Evolutionary conservation across 2,113 vertebrate species (phyloP), one percentile per base, ranked within the genome.

Genomic region (Chelonoidis abingdonii): DNA sequence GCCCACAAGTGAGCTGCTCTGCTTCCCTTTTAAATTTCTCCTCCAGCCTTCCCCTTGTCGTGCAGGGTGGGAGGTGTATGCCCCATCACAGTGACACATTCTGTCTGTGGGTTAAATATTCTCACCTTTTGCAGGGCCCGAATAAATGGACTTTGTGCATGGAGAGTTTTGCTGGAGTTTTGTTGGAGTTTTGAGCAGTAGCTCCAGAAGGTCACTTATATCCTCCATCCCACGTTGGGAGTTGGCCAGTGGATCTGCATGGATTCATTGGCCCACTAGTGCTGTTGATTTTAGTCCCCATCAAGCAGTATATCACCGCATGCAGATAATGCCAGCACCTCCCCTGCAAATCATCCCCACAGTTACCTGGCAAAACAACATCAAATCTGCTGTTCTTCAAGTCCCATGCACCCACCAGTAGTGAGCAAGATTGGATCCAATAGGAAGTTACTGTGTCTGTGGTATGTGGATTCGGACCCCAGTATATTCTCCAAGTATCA

Each of bases 331-430:
- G 10, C 47, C 89, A 56, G 13, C 72, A 76, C 14, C 21, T 44
- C 50, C 38, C 10, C 38, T 14, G 21, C 12, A 8, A 4, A n/a
- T n/a, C 35, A n/a, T 69, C 9, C 0, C 41, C 22, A n/a, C 24
- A 9, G 4, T 11, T 16, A 6, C 13, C 41, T 80, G 62, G 12
- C 10, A 19, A 25, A 0, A 0, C 35, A 52, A 2, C 0, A 1
- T 25, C 17, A n/a, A 25, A 82, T 80, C 72, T 88, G 54, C 72
- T 57, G 31, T 7, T 6, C 88, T 72, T 54, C 38, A 44, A 69
- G 35, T 19, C 17, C 31, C 7, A 80, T 31, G 49, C 9, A 35
- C 49, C 17, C 17, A 24, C 31, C 31, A 35, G 10, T 2, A 5
- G 49, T 35, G 78, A 62, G 59, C 59, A 80, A 80, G 54, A 59